These are phyloP conservation scores for Gymnodraco acuticeps DNA, from an alignment of 2,797 vertebrate genomes.

Conservation along the genomic window DNA sequence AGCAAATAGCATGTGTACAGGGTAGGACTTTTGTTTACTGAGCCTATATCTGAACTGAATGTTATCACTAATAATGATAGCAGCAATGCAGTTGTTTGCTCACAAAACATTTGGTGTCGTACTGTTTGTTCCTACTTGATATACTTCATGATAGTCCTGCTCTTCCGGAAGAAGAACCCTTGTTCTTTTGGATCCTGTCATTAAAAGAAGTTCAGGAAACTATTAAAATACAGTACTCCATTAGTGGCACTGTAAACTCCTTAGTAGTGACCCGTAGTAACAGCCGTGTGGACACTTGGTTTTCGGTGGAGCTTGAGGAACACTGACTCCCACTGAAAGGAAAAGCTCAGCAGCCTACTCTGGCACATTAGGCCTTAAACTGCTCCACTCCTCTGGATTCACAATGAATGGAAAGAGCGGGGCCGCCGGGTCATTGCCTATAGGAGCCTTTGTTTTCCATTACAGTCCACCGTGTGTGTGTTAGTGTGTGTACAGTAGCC, in stretches of 20 bases:
- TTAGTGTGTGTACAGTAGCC: conserved; percentile 53
- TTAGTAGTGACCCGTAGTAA: conserved; percentile 9
- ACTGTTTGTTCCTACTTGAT: neutral
- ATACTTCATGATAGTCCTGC: neutral
- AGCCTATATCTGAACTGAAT: neutral
- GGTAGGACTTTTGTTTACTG: neutral
- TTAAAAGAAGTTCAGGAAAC: neutral
- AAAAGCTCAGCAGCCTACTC: conserved; percentile 26
- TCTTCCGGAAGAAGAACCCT: conserved; percentile 1
- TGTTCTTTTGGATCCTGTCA: neutral
- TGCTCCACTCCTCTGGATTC: conserved; percentile 67
- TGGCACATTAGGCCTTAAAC: conserved; percentile 52
- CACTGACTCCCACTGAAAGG: conserved; percentile 24
- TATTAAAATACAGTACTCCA: neutral
- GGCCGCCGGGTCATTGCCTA: conserved; percentile 59
- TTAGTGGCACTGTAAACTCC: conserved; percentile 26
- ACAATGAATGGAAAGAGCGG: conserved; percentile 70
- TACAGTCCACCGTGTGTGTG: conserved; percentile 46
- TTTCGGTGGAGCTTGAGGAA: conserved; percentile 23
- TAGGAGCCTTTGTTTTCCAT: conserved; percentile 76
- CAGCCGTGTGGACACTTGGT: neutral
- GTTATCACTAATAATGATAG: neutral
- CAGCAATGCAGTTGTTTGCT: neutral
- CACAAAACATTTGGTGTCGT: neutral
- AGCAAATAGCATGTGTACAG: neutral